Evolutionary conservation across 2,113 vertebrate species (phyloP).

Genomic region (Phylloscopus trochilus): DNA sequence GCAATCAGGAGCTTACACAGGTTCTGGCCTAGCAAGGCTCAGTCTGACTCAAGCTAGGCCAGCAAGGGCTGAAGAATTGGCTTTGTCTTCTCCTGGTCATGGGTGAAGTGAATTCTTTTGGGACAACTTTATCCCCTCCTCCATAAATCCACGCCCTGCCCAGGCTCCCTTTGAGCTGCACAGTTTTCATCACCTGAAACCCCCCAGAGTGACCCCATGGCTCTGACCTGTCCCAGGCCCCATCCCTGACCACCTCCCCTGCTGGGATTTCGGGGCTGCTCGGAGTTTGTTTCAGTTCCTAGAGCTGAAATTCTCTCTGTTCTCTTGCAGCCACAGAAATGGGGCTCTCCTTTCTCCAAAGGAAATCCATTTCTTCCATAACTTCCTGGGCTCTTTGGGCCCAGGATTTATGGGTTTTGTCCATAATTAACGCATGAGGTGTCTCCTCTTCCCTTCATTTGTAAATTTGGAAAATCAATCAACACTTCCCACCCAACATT

Average conservation of each 20-base stretch:
- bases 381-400: not conserved
- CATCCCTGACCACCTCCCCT: not conserved
- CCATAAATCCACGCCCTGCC: fast-evolving
- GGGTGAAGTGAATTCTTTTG: not conserved
- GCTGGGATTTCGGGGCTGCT: fast-evolving
- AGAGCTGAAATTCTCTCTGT: not conserved
- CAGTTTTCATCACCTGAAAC: fast-evolving
- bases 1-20: not conserved
- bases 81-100: not conserved
- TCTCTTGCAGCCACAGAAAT: not conserved
- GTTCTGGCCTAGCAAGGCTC: not conserved
- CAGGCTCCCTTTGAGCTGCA: not conserved
- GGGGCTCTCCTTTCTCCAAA: not conserved
- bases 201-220: fast-evolving
- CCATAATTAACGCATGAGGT: fast-evolving
- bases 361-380: fast-evolving
- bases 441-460: not conserved
- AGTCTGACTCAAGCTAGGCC: not conserved
- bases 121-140: not conserved
- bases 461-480: not conserved
- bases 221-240: not conserved
- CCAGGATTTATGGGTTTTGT: no score
- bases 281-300: not conserved
- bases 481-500: not conserved
- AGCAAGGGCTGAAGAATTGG: fast-evolving